Evolutionary conservation across 2,797 vertebrate species (phyloP), one percentile per base, ranked within the genome.

Genomic region (Enteromius radiatus): DNA sequence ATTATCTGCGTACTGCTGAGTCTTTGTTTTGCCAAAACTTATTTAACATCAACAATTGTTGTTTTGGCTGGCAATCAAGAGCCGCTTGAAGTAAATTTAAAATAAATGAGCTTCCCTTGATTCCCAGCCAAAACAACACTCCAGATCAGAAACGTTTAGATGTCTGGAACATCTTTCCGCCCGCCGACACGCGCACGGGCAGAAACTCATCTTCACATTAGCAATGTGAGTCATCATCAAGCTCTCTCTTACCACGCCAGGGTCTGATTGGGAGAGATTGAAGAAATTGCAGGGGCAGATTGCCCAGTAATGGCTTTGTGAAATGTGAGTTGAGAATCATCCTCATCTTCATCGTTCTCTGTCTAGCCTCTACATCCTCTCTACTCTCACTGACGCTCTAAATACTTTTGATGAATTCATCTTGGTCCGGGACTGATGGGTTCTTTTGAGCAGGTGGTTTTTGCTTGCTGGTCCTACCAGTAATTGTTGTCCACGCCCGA

Each of bases 221-320:
- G 68, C 68, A 49, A 70, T 68, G 74, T 82, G 71, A 83, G 73
- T 79, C 61, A 76, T 87, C 74, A 65, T 54, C 80, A 76, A 26
- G 54, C 41, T 61, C 54, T 70, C 81, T 63, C 52, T 76, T 77
- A 61, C 56, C 56, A 49, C 21, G 4, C 10, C 73, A 76, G 65
- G 54, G 36, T 61, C 65, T 87, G 86, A 84, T 76, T 79, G 84
- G 74, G 67, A 15, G 56, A 84, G 78, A 86, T 82, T 84, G 84
- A 86, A 49, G 78, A 83, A 84, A 87, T 84, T 70, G 81, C 59
- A 73, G 47, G 84, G 68, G 43, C 65, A 75, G 82, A 87, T 87
- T 87, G 84, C 64, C 43, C 76, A 84, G 84, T 84, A 87, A 87
- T 86, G 75, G 86, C 86, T 84, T 86, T 64, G 79, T 76, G 82